Conservation (phyloP, 2,797 vertebrate genomes). For the Brotula barbata region DNA sequence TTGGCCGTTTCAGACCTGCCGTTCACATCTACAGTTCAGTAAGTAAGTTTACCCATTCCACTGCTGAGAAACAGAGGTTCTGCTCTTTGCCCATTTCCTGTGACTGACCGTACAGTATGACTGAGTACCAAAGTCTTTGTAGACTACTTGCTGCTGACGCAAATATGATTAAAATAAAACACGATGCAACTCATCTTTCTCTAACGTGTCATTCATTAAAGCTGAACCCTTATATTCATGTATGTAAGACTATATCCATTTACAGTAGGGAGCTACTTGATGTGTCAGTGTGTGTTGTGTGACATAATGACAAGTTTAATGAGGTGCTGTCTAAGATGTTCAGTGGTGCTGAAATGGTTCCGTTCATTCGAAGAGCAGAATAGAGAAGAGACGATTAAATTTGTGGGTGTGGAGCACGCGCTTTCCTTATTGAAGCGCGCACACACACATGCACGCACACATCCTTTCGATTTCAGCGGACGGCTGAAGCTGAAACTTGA, state of each 20-base stretch:
- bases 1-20: background rate
- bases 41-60: background rate
- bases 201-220: no score
- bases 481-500: slow-evolving; percentile 41
- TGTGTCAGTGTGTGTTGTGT: no score
- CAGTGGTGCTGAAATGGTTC: slow-evolving; percentile 11
- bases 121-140: background rate
- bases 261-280: no score
- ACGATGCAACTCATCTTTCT: no score
- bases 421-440: slow-evolving; percentile 23
- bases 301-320: background rate
- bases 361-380: background rate
- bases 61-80: background rate
- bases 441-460: slow-evolving; percentile 3
- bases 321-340: slow-evolving; percentile 9
- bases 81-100: background rate
- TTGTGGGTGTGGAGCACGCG: slow-evolving; percentile 27
- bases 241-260: no score
- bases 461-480: slow-evolving; percentile 33
- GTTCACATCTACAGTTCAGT: background rate
- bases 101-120: background rate
- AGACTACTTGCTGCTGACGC: background rate
- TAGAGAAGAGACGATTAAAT: slow-evolving; percentile 30
- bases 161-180: background rate
- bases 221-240: no score